Conservation (phyloP, 2,888 invertebrate species). For the Bimastos eiseni region DNA sequence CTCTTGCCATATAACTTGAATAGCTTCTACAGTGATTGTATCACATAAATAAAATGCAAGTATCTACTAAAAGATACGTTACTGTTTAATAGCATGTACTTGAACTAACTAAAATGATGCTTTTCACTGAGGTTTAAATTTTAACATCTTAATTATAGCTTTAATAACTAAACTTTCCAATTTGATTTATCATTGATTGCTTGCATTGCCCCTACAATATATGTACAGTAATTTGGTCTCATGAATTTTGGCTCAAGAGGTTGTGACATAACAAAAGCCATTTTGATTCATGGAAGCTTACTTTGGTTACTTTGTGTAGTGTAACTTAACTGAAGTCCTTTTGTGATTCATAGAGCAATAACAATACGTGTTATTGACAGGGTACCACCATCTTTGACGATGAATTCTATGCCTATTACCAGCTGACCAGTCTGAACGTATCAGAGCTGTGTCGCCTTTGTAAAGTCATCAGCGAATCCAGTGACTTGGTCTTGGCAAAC, state of each 20-base stretch:
- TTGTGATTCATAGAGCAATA: not conserved
- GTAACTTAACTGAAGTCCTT: not conserved
- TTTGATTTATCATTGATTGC: not conserved
- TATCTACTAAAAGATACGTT: not conserved
- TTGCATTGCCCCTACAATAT: too few species aligned
- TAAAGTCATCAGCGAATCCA: constrained; percentile 49
- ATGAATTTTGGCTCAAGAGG: not conserved
- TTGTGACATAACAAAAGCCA: not conserved
- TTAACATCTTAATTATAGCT: too few species aligned
- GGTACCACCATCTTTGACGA: constrained; percentile 51
- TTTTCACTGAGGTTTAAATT: not conserved
- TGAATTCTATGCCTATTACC: constrained; percentile 41
- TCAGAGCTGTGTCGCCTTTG: constrained; percentile 52
- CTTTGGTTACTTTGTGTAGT: not conserved
- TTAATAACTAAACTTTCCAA: too few species aligned
- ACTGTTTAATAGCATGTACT: not conserved
- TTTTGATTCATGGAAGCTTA: not conserved
- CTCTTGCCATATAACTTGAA: not conserved
- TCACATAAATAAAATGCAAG: too few species aligned
- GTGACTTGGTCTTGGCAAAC: constrained; percentile 51
- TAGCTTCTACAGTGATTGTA: too few species aligned
- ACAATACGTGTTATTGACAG: constrained; percentile 45
- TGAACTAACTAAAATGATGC: not conserved
- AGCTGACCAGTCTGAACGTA: constrained; percentile 39
- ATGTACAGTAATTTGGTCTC: too few species aligned